Base-by-base conservation (phyloP, 2,113 vertebrate genomes). In the Dryoscopus gambensis region DNA sequence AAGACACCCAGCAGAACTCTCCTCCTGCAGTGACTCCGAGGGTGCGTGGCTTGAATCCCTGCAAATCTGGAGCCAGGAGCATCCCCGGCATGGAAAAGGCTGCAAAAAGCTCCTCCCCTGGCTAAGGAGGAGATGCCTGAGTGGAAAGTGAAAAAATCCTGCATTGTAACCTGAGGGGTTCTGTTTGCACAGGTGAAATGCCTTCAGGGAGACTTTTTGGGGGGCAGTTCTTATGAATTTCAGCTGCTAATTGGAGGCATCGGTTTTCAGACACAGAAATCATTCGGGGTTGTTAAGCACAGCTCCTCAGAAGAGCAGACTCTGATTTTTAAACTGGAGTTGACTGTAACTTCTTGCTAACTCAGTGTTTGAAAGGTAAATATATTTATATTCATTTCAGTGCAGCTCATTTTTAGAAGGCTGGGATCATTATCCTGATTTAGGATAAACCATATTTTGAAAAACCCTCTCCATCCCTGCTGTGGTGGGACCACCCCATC, bases 151-250 rank as follows among this genome's bases (percentile, higher is more conserved):
- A 44, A 33, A 60, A 59, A 46, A 15, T 18, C 47, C 57, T 69
- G 19, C 15, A 0, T 5, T 7, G 31, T 56, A 6, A 56, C 40
- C 40, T 22, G 20, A 37, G 30, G 42, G 30, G 11, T 60, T 3
- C 0, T 47, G 57, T 78, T 53, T 4, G 4, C 40, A 19, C 23
- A 9, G 30, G n/a, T 92, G 55, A 73, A 64, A 65, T 30, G 8
- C 27, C 17, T 64, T 25, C 2, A 24, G 49, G 64, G 47, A 17
- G 13, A 8, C 15, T 35, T 28, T 10, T 44, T 44, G 17, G 42
- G 42, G 42, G 42, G 2, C 18, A 24, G 6, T 80, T 55, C 10
- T 50, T 49, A 14, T 2, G 28, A 8, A 81, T 93, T 65, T 37
- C 17, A 81, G 2, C 57, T 60, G 49, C 31, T 87, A 1, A 46